Conservation (phyloP, 2,797 vertebrate genomes). For the Siniperca scherzeri region DNA sequence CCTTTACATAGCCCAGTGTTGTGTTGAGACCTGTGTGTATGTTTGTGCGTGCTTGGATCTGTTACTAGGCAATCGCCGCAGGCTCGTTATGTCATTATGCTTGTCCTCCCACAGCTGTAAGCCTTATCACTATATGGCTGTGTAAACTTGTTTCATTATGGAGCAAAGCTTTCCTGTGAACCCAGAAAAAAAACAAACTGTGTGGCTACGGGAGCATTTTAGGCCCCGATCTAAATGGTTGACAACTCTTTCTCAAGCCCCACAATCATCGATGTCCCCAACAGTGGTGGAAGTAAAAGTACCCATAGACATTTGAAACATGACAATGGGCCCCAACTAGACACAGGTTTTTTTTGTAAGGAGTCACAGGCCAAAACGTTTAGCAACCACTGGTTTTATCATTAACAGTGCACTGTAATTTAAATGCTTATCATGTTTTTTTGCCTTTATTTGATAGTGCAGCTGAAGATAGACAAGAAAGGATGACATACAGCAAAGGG, state of each 20-base stretch:
- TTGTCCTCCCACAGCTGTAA: conserved; percentile 25
- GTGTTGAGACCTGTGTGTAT: conserved; percentile 27
- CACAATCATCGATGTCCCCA: neutral
- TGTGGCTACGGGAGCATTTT: conserved; percentile 1
- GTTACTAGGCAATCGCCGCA: conserved; percentile 45
- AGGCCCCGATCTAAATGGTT: neutral
- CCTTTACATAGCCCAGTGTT: conserved; percentile 38
- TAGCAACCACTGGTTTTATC: too few relatives aligned
- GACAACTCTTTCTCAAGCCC: conserved; percentile 9
- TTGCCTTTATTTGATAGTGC: too few relatives aligned
- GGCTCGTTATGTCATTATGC: conserved; percentile 47
- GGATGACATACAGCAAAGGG: too few relatives aligned
- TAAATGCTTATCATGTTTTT: too few relatives aligned
- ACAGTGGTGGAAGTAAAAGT: neutral
- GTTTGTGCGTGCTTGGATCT: conserved; percentile 41
- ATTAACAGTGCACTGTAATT: too few relatives aligned
- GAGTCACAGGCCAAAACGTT: too few relatives aligned
- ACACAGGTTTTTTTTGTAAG: too few relatives aligned
- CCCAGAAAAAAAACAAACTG: conserved; percentile 1
- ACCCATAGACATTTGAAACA: too few relatives aligned
- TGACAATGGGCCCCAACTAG: too few relatives aligned
- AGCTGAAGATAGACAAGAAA: too few relatives aligned
- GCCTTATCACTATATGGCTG: conserved; percentile 49
- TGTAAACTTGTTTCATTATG: conserved; percentile 54
- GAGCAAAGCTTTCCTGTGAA: conserved; percentile 28